Base-by-base conservation (phyloP, 1,140 invertebrate genomes). In the Papilio machaon region DNA sequence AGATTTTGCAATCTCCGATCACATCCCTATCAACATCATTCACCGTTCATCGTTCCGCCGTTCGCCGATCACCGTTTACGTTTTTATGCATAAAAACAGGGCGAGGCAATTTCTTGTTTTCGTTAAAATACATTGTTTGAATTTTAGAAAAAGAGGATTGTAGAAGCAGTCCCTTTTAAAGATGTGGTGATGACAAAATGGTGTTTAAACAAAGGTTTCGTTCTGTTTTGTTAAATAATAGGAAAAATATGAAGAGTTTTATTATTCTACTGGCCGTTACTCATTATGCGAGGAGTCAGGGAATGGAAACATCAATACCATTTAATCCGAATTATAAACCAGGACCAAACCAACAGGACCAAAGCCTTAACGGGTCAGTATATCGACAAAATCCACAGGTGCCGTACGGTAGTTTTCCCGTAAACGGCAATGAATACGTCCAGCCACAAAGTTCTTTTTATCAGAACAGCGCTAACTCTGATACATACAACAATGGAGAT, bases 381-480 rank as follows among this genome's bases (percentile, higher is more conserved):
- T 94, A 93, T 60, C 85, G 91, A 64, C 88, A 86, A 8, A 91
- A 91, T 81, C 58, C 84, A 8, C 92, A 94, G 84, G 82, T 92
- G 75, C 92, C 93, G 49, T 94, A 92, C 81, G 93, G 93, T 11
- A 91, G 91, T 82, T 91, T 91, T 81, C 87, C 93, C 15, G 88
- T 94, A 13, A 91, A 92, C 70, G 84, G 80, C 47, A 92, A 91
- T 80, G 91, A 94, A 38, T 92, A 91, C 64, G 82, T 76, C 9
- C 84, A 89, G 70, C 82, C 87, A 15, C 92, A 94, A 80, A 94
- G 92, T 85, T 91, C 92, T n/a, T 94, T 94, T 84, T 94, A 94
- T 80, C 90, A 91, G 73, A 88, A 88, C 74, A 89, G 88, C 70
- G 80, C 74, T 73, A 89, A 88, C 73, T 90, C 90, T 11, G 90